These are phyloP conservation scores for Campylorhamphus procurvoides DNA, from an alignment of 2,113 vertebrate species.

Conservation along the genomic window DNA sequence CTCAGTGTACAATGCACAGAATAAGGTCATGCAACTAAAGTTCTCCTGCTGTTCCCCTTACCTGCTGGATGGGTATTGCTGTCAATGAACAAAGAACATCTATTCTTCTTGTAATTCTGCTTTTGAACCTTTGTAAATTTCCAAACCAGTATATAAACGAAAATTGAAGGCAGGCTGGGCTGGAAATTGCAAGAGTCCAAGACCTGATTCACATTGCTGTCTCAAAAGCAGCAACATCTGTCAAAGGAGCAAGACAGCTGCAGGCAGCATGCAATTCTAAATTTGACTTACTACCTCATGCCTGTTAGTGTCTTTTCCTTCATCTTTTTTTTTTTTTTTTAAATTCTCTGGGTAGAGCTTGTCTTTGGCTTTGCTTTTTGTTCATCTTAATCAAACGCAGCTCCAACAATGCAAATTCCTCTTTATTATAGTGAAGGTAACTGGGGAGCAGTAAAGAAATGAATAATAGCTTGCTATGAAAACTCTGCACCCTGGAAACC, in stretches of 20 bases:
- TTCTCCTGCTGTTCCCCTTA: not conserved
- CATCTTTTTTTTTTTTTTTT: not conserved
- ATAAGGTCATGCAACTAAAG: not conserved
- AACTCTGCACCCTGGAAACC: not conserved
- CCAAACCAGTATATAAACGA: not conserved
- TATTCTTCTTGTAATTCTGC: not conserved
- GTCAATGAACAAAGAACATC: not conserved
- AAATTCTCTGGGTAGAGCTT: not conserved
- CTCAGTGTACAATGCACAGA: not conserved
- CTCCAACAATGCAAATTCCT: not conserved
- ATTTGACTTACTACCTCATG: not conserved
- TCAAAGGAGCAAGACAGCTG: not conserved
- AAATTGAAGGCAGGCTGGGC: not conserved
- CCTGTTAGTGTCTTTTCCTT: not conserved
- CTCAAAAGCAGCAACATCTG: slow-evolving; percentile 1
- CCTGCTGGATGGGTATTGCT: not conserved
- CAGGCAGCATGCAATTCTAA: not conserved
- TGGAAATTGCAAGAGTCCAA: not conserved
- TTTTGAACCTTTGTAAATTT: not conserved
- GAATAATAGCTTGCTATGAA: not conserved
- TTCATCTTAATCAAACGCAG: not conserved
- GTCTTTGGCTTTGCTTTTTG: not conserved
- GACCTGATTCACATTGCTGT: not conserved
- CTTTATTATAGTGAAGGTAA: not conserved
- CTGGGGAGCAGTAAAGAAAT: not conserved